Base-by-base conservation (phyloP, 2,797 vertebrate genomes). In the Sandelia bainsii region DNA sequence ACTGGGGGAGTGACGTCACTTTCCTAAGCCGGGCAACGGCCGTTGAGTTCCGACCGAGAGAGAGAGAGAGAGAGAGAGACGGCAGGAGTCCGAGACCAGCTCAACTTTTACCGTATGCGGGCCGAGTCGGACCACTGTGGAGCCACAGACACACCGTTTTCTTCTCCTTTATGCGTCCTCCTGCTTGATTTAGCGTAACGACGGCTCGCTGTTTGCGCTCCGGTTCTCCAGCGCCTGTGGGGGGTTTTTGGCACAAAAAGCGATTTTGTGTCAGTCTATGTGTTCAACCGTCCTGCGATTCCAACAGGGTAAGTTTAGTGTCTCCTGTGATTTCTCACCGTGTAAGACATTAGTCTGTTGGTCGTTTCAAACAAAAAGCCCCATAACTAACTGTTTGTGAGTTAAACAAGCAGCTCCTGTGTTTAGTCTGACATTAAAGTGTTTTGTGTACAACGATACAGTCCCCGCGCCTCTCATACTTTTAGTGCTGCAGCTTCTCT, bases 1-100 rank as follows among this genome's bases (percentile, higher is more conserved):
- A 23, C 25, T 14, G 59, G 77, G 67, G 0, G 54, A 62, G 84
- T 93, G 92, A 93, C 92, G 91, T 92, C 92, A 93, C 87, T 77
- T 57, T 78, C 72, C 87, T 82, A 76, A 84, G 89, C 83, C 84
- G 84, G 90, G 79, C 75, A 80, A 40, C 75, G 71, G 78, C 77
- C 48, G 59, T 32, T 19, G 73, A 82, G 82, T 80, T 74, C 63
- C 25, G 77, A 77, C 61, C 29, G 46, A 56, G 66, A 73, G 29
- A 32, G 29, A 32, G 29, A 32, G 29, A 32, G 29, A 32, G 29
- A 32, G 29, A 32, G 29, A 32, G 29, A 8, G 72, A 25, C 45
- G 34, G 39, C 75, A 32, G 62, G 67, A 80, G 58, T 87, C 79
- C 63, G 51, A 3, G 74, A 83, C 69, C 72, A 72, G 51, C 75